Base-by-base conservation (phyloP, 2,888 invertebrate species). In the Pristionchus arcanus region DNA sequence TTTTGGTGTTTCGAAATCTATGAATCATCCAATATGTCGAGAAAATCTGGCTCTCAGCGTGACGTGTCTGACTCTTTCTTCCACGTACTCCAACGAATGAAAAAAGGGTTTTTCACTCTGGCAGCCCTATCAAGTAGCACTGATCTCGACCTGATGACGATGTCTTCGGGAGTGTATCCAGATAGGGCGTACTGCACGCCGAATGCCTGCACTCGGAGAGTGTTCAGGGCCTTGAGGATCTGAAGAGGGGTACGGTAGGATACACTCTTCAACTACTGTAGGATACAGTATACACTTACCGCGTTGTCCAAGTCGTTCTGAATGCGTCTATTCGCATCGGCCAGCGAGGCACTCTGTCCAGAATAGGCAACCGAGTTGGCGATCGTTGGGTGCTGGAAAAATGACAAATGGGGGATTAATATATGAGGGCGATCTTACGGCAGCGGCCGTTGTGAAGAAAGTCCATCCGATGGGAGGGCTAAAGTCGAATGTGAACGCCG, bases 301-400 rank as follows among this genome's bases (percentile, higher is more conserved):
- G 89, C 89, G 74, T 89, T 89, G 81, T 89, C 81, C 16, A 89
- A 21, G n/a, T 89, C 89, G 81, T 63, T 89, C 89, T 89, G 89
- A 19, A 89, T 53, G n/a, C 28, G 28, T 25, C 37, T 15, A 16
- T 34, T 21, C 1, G 89, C 89, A 25, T 74, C 89, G 19, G 28
- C 34, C 25, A 37, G 31, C 37, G 53, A 55, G 19, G 81, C 63
- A 9, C n/a, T 55, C 81, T 89, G 89, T 16, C 89, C 89, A 21
- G 55, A n/a, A 59, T 49, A 89, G 34, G 59, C 15, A 13, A 53
- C 71, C 34, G 34, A 74, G 49, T 63, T 86, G 49, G 34, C 85
- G 25, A 63, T 16, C 0, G 53, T 28, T 7, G 74, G 37, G 74
- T 83, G 55, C 83, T 53, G 83, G 83, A 55, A 25, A 28, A n/a